A percentile compares a stretch with the other conserved stretches of the same genome.
Evolutionary conservation across 2,888 invertebrate species (phyloP).

Genomic region (Hemicrepidius hirtus): DNA sequence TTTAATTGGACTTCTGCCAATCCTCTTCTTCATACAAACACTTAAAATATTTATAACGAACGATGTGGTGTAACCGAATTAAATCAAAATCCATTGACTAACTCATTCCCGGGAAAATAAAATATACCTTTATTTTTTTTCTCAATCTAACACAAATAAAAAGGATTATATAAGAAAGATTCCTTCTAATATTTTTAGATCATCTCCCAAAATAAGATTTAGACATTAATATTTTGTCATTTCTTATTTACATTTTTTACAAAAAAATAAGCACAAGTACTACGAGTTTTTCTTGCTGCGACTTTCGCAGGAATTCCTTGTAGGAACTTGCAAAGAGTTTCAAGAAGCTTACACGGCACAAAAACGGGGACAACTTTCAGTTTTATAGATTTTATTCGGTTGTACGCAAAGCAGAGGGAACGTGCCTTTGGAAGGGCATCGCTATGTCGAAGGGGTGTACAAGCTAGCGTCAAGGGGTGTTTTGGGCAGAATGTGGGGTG

Average conservation of each 20-base stretch:
- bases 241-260: not conserved
- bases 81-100: no score
- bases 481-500: conserved; percentile 50
- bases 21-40: no score
- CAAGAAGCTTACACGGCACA: not conserved
- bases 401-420: conserved; percentile 30
- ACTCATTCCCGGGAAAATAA: no score
- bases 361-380: conserved; percentile 38
- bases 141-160: no score
- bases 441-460: conserved; percentile 47
- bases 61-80: no score
- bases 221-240: not conserved
- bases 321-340: not conserved
- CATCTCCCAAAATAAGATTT: no score
- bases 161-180: no score
- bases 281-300: not conserved
- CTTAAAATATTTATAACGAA: no score
- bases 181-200: no score
- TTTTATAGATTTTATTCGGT: conserved; percentile 38
- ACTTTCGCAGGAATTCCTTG: not conserved
- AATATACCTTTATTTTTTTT: no score
- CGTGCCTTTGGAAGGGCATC: conserved; percentile 48
- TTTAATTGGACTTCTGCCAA: no score
- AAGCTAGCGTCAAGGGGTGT: conserved; percentile 41
- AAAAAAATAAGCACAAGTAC: no score